Evolutionary conservation across 2,888 invertebrate species (phyloP).

Genomic region (Congeria kusceri): DNA sequence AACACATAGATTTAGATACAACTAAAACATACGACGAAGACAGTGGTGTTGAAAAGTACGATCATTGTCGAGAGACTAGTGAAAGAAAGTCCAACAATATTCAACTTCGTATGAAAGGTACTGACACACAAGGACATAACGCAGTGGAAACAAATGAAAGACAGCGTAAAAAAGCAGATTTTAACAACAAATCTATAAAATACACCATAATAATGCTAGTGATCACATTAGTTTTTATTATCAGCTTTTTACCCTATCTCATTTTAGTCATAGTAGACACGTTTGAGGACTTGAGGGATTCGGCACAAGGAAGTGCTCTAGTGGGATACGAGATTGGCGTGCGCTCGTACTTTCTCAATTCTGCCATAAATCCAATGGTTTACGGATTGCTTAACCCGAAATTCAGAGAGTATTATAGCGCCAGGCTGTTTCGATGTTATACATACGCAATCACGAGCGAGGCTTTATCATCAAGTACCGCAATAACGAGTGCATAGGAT

Average conservation of each 20-base stretch:
- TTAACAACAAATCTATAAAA: slow-evolving; percentile 34
- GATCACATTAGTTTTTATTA: slow-evolving; percentile 57
- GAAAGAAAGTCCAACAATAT: no score
- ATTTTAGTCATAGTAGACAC: slow-evolving; percentile 54
- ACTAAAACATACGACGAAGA: no score
- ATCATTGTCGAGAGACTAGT: no score
- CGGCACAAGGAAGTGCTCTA: slow-evolving; percentile 36
- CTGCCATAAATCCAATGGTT: slow-evolving; percentile 62
- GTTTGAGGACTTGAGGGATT: slow-evolving; percentile 45
- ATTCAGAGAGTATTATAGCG: slow-evolving; percentile 53
- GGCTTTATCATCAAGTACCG: background rate
- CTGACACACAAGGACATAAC: no score
- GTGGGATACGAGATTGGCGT: slow-evolving; percentile 60
- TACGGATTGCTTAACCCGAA: slow-evolving; percentile 66
- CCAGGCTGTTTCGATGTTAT: slow-evolving; percentile 32
- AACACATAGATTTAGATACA: no score
- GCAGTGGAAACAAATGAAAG: no score
- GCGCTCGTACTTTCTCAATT: slow-evolving; percentile 63
- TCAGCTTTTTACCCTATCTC: slow-evolving; percentile 66
- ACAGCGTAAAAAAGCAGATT: no score
- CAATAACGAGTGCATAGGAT: background rate
- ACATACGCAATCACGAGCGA: background rate
- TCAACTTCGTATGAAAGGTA: no score
- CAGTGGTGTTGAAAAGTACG: no score
- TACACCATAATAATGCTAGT: slow-evolving; percentile 64